Conservation (phyloP, 2,888 invertebrate genomes). For the Agrochola lota region DNA sequence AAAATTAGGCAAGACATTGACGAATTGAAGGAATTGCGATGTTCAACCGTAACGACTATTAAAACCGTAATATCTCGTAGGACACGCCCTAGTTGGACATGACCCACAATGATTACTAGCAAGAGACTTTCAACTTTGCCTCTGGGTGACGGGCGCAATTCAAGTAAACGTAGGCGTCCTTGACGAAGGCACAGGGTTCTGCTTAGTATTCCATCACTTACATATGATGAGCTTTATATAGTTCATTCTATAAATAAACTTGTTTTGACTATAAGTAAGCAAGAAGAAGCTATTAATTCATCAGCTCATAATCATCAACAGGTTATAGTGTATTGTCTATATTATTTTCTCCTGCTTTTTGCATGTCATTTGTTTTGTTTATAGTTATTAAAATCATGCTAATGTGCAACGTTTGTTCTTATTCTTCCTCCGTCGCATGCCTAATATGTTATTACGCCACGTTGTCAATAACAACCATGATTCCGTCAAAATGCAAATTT, state of each 20-base stretch:
- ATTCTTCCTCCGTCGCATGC: not conserved
- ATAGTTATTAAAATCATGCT: not conserved
- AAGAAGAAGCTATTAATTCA: not conserved
- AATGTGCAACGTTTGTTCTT: slow-evolving; percentile 8
- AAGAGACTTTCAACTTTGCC: slow-evolving; percentile 31
- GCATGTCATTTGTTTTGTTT: slow-evolving; percentile 4
- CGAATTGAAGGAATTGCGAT: not conserved
- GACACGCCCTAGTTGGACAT: not conserved
- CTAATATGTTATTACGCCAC: not conserved
- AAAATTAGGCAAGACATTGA: not conserved
- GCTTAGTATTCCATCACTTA: not conserved
- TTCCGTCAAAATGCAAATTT: slow-evolving; percentile 36
- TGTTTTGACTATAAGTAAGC: not conserved
- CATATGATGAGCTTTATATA: not conserved
- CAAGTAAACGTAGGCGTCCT: slow-evolving; percentile 1
- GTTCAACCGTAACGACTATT: not conserved
- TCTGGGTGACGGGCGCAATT: slow-evolving; percentile 12
- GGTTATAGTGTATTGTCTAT: not conserved
- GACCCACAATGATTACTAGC: not conserved
- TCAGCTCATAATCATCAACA: not conserved
- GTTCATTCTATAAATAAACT: not conserved
- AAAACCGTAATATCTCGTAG: not conserved
- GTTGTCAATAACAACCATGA: slow-evolving; percentile 5
- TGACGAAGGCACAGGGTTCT: not conserved
- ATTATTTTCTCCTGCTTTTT: not conserved